These are phyloP conservation scores for Mirounga angustirostris DNA, from an alignment of 2,113 vertebrate genomes.

Conservation along the genomic window DNA sequence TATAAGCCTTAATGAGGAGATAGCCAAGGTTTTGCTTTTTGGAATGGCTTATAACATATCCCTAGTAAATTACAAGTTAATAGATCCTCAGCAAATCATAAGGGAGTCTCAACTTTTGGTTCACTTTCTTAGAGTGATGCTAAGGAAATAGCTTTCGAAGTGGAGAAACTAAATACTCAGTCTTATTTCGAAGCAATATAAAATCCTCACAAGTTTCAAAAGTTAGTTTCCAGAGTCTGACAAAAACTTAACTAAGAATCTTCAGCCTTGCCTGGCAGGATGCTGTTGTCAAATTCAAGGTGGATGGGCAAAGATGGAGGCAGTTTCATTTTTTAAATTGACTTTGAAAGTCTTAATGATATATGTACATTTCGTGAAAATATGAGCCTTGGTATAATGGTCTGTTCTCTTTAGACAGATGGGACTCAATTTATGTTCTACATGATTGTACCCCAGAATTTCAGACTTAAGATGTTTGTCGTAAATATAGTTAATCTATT, in stretches of 20 bases:
- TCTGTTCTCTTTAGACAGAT: slow-evolving; percentile 75
- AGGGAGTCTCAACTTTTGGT: background rate
- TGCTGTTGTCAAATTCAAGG: slow-evolving; percentile 61
- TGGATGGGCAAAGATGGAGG: slow-evolving; percentile 2
- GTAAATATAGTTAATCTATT: slow-evolving; percentile 82
- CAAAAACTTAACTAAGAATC: slow-evolving; percentile 15
- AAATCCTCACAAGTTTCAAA: slow-evolving; percentile 54
- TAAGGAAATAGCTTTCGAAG: background rate
- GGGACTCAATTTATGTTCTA: slow-evolving; percentile 72
- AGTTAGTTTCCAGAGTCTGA: slow-evolving; percentile 57
- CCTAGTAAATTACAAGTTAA: slow-evolving; percentile 32
- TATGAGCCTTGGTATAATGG: slow-evolving; percentile 65
- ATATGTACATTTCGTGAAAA: slow-evolving; percentile 71
- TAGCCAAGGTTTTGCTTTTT: background rate
- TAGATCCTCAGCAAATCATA: background rate
- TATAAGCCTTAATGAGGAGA: background rate
- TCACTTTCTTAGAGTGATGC: background rate
- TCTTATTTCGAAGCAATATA: slow-evolving; percentile 10
- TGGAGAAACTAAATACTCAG: background rate
- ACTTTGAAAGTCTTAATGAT: slow-evolving; percentile 71
- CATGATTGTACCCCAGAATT: slow-evolving; percentile 68
- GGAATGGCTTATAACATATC: background rate
- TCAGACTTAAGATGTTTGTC: slow-evolving; percentile 76
- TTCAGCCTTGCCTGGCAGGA: slow-evolving; percentile 16
- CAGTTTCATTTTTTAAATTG: slow-evolving; percentile 61